These are phyloP conservation scores for Pogonophryne albipinna DNA, from an alignment of 2,797 vertebrate genomes.

Conservation along the genomic window DNA sequence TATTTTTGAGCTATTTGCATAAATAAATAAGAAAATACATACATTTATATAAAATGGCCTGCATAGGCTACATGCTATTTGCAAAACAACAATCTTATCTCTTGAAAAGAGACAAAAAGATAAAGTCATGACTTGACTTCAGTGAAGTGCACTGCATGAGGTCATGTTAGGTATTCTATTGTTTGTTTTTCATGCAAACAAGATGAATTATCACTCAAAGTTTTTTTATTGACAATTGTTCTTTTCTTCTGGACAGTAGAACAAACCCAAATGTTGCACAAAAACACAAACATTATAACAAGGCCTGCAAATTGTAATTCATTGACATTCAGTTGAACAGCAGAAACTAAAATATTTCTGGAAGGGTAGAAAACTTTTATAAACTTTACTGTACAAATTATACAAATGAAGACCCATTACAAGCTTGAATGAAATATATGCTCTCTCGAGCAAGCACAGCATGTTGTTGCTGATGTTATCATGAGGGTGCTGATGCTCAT, in stretches of 20 bases:
- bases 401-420: conserved; percentile 86
- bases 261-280: conserved; percentile 93
- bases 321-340: conserved; percentile 89
- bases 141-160: background rate
- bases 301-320: conserved; percentile 86
- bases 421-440: conserved; percentile 80
- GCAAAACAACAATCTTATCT: background rate
- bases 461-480: conserved; percentile 23
- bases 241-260: conserved; percentile 88
- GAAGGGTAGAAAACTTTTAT: conserved; percentile 95
- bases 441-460: conserved; percentile 66
- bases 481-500: conserved; percentile 16
- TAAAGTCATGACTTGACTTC: conserved; percentile 11
- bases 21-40: no score
- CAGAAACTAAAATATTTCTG: conserved; percentile 92
- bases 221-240: conserved; percentile 92
- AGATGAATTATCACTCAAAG: conserved; percentile 56
- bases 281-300: conserved; percentile 89
- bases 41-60: no score
- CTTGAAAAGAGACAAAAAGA: conserved; percentile 4
- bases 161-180: conserved; percentile 3
- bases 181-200: conserved; percentile 17
- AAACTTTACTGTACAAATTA: conserved; percentile 97
- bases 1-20: no score
- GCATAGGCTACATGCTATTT: no score